phyloP scores from a whole-genome alignment of 2,113 vertebrate genomes.

The Dryoscopus gambensis region DNA sequence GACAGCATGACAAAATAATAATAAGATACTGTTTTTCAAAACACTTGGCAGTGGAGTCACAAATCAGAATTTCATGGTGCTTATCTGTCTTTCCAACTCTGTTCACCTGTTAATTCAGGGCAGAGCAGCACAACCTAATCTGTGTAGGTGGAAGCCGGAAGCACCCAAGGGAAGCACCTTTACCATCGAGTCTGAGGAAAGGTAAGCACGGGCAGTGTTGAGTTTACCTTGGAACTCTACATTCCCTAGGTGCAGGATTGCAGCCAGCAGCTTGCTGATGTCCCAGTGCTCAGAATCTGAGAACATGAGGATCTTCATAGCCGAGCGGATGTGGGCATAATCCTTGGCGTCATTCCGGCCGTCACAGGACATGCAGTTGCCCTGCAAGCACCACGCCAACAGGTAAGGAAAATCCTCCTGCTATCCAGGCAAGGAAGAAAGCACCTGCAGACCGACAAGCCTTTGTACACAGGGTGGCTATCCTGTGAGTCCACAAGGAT shows the following conservation, averaged over 20 bases:
- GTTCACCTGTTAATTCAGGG: neutral
- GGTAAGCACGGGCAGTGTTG: neutral
- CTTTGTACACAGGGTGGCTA: neutral
- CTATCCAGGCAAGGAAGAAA: neutral
- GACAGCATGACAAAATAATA: neutral
- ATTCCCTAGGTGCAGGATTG: slow-evolving; percentile 92
- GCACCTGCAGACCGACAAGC: neutral
- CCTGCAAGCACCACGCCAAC: slow-evolving; percentile 67
- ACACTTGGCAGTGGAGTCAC: neutral
- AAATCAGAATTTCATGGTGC: neutral
- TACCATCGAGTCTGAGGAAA: neutral
- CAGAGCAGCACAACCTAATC: neutral
- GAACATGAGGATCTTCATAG: slow-evolving; percentile 95
- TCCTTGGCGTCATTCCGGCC: slow-evolving; percentile 83
- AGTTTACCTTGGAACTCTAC: slow-evolving; percentile 83
- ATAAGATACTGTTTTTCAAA: neutral
- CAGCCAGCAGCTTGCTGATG: slow-evolving; percentile 87
- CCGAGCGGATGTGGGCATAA: slow-evolving; percentile 87
- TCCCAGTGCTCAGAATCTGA: slow-evolving; percentile 88
- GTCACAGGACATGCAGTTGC: slow-evolving; percentile 85
- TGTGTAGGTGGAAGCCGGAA: neutral
- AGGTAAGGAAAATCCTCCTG: neutral
- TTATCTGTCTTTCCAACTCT: neutral
- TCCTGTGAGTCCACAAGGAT: neutral
- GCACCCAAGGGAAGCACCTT: neutral